Evolutionary conservation across 1,140 invertebrate species (phyloP).

Genomic region (Asobara japonica): DNA sequence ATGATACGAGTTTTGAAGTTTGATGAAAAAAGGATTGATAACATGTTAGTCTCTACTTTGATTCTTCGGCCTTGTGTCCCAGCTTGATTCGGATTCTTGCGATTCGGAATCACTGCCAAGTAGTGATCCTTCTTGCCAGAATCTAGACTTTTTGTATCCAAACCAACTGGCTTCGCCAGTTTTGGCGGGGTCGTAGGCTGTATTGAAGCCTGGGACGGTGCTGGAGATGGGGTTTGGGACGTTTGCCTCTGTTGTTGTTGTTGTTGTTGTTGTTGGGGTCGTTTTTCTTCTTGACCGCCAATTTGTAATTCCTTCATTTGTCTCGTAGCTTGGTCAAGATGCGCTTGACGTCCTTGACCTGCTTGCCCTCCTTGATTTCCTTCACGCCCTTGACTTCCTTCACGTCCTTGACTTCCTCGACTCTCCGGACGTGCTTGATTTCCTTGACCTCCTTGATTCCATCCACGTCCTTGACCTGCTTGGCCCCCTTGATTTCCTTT

Average conservation of each 20-base stretch:
- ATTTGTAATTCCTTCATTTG: not conserved
- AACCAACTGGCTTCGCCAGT: not conserved
- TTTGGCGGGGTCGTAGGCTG: not conserved
- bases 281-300: conserved; percentile 17
- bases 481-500: not conserved
- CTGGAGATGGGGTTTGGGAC: not conserved
- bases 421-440: not conserved
- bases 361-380: not conserved
- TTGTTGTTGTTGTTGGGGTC: conserved; percentile 21
- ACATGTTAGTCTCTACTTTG: conserved; percentile 69
- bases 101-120: conserved; percentile 37
- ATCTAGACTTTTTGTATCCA: conserved; percentile 13
- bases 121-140: conserved; percentile 26
- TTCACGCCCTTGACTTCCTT: not conserved
- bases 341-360: not conserved
- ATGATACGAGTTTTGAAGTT: conserved; percentile 58
- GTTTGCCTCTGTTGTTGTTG: not conserved
- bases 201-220: not conserved
- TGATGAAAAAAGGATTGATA: conserved; percentile 62
- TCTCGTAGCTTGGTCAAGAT: not conserved
- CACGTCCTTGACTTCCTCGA: not conserved
- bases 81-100: conserved; percentile 38
- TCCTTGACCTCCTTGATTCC: not conserved
- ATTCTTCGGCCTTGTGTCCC: conserved; percentile 64
- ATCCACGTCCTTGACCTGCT: not conserved